These are phyloP conservation scores for Bradypodion ventrale DNA, from an alignment of 2,797 vertebrate genomes.

Conservation along the genomic window DNA sequence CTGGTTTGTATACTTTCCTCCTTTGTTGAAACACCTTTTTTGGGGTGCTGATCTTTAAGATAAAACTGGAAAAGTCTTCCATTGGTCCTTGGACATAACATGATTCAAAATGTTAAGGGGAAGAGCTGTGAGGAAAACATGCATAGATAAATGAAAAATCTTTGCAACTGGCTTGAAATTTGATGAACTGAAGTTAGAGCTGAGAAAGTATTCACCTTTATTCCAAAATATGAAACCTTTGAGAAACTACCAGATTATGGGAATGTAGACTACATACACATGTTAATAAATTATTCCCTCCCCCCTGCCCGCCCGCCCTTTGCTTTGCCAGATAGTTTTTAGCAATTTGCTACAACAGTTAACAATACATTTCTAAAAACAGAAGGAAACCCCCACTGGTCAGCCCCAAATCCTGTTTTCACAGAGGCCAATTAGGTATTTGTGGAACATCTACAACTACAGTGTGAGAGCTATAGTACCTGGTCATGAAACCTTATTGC, in stretches of 20 bases:
- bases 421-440: not conserved
- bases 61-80: constrained; percentile 14
- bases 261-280: not conserved
- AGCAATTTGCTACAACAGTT: no score
- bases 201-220: not conserved
- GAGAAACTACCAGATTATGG: not conserved
- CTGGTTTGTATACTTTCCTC: constrained; percentile 8
- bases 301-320: constrained; percentile 54
- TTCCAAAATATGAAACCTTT: constrained; percentile 11
- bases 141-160: not conserved
- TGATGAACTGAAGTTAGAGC: not conserved
- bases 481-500: constrained; percentile 56
- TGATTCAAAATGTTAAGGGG: constrained; percentile 3
- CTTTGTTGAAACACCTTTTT: constrained; percentile 23
- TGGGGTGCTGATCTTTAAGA: not conserved
- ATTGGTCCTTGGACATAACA: not conserved
- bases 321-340: constrained; percentile 40
- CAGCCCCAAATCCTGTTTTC: not conserved
- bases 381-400: not conserved
- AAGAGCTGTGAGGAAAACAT: constrained; percentile 9
- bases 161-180: not conserved
- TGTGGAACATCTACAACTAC: not conserved
- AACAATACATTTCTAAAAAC: constrained; percentile 44
- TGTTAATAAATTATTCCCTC: constrained; percentile 23
- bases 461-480: not conserved